Evolutionary conservation across 2,113 vertebrate species (phyloP).

Genomic region (Poicephalus gulielmi): DNA sequence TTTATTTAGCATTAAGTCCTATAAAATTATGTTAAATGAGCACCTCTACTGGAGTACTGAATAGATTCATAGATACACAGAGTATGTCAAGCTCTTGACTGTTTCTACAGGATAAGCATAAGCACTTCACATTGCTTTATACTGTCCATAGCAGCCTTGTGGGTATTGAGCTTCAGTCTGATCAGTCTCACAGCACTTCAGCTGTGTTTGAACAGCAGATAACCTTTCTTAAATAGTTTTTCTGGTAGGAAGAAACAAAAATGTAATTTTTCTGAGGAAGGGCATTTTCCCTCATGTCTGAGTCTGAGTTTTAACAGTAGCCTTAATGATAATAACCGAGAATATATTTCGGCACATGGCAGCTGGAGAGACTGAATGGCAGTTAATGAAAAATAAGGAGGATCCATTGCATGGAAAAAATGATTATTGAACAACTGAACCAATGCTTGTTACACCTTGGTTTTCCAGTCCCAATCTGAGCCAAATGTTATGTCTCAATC

Average conservation of each 20-base stretch:
- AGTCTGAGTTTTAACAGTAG: neutral
- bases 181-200: neutral
- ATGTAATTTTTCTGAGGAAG: neutral
- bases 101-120: neutral
- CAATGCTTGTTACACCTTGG: neutral
- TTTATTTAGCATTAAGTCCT: neutral
- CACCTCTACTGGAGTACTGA: neutral
- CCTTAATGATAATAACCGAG: neutral
- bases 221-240: neutral
- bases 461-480: conserved; percentile 19
- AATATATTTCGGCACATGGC: neutral
- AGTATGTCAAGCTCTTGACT: neutral
- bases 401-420: conserved; percentile 47
- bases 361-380: neutral
- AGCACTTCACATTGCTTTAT: neutral
- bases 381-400: conserved; percentile 50
- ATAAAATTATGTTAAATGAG: neutral
- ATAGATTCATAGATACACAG: neutral
- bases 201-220: neutral
- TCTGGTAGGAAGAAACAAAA: neutral
- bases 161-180: neutral
- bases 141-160: neutral
- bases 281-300: neutral
- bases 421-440: conserved; percentile 19
- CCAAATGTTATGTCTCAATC: conserved; percentile 51